phyloP scores from a whole-genome alignment of 2,888 invertebrate genomes.

The Microctonus hyperodae region DNA sequence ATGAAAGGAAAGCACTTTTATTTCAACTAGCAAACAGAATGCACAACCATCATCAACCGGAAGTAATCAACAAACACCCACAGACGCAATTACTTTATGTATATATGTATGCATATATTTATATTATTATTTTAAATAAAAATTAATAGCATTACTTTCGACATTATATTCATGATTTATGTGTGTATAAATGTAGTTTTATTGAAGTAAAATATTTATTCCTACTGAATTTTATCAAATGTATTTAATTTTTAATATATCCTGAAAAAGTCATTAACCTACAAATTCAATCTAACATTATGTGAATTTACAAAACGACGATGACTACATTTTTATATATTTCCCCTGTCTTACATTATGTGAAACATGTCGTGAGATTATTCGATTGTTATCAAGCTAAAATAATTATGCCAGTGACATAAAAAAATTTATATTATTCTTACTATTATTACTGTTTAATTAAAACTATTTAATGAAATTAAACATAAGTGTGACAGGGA shows the following conservation, averaged over 20 bases:
- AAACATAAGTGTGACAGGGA: not conserved
- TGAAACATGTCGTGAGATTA: conserved; percentile 38
- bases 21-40: conserved; percentile 13
- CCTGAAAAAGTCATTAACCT: conserved; percentile 35
- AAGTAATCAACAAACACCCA: conserved; percentile 24
- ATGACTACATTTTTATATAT: not conserved
- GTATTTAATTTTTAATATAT: conserved; percentile 17
- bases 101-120: conserved; percentile 3
- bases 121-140: not conserved
- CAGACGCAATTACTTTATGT: not conserved
- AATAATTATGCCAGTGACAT: not conserved
- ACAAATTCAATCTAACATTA: conserved; percentile 22
- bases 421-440: not conserved
- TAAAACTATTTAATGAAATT: not conserved
- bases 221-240: not conserved
- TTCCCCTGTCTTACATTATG: conserved; percentile 29
- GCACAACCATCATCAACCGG: conserved; percentile 20
- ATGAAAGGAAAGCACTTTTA: not conserved
- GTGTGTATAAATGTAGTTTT: not conserved
- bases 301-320: not conserved
- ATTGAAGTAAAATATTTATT: not conserved
- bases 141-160: no score
- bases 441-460: not conserved
- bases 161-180: no score
- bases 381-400: conserved; percentile 22